Evolutionary conservation across 2,888 invertebrate genomes (phyloP).

Genomic region (Metacarcinus magister): DNA sequence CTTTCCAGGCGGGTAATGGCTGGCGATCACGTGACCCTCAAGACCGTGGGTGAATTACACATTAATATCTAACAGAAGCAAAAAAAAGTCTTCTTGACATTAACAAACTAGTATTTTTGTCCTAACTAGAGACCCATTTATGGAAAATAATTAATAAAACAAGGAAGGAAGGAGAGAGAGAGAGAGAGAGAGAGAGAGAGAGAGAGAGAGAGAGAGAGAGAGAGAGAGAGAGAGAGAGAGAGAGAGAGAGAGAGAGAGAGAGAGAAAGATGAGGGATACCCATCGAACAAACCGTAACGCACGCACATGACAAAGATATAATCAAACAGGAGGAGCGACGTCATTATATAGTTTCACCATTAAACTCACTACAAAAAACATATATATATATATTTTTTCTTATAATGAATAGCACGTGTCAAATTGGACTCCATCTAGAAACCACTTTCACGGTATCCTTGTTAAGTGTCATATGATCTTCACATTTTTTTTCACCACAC

Average conservation of each 20-base stretch:
- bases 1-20: too few relatives aligned
- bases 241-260: neutral
- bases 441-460: neutral
- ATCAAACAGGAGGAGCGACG: neutral
- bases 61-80: too few relatives aligned
- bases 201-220: constrained; percentile 18
- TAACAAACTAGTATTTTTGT: neutral
- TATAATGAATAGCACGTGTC: neutral
- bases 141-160: neutral
- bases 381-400: neutral
- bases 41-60: too few relatives aligned
- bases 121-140: neutral
- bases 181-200: constrained; percentile 43
- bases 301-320: neutral
- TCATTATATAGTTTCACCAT: too few relatives aligned
- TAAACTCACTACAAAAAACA: too few relatives aligned
- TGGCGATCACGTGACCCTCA: too few relatives aligned
- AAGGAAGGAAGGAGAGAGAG: neutral
- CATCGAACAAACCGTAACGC: neutral
- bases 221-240: neutral
- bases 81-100: neutral
- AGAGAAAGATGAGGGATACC: too few relatives aligned
- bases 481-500: neutral
- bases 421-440: neutral
- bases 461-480: constrained; percentile 1